These are phyloP conservation scores for Eucriotettix oculatus DNA, from an alignment of 2,888 invertebrate genomes.

Conservation along the genomic window DNA sequence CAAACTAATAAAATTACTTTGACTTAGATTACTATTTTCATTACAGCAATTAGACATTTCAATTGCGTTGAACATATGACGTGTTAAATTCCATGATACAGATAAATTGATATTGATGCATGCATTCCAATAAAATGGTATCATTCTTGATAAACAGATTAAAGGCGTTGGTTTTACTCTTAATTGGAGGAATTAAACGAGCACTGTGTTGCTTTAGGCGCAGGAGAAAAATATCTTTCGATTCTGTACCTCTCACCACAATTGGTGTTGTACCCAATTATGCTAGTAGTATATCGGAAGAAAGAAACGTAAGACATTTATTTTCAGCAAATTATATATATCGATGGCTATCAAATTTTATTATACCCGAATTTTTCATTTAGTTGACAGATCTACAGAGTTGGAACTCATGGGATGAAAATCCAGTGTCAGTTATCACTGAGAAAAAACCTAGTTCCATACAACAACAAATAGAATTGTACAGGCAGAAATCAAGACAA, in stretches of 20 bases:
- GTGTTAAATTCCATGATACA: no score
- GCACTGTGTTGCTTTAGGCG: conserved; percentile 43
- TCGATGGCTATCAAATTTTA: neutral
- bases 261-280: conserved; percentile 23
- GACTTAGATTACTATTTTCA: no score
- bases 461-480: conserved; percentile 46
- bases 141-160: conserved; percentile 32
- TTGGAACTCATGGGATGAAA: conserved; percentile 47
- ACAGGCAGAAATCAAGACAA: conserved; percentile 32
- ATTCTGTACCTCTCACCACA: conserved; percentile 36
- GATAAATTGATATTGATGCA: no score
- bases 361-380: conserved; percentile 10
- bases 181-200: conserved; percentile 35
- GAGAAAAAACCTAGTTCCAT: conserved; percentile 26
- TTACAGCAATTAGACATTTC: no score
- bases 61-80: no score
- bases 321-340: neutral
- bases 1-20: no score
- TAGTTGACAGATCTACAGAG: conserved; percentile 24
- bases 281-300: neutral
- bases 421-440: conserved; percentile 22
- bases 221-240: conserved; percentile 33
- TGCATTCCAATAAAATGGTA: conserved; percentile 13
- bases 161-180: conserved; percentile 34
- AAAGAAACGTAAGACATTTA: neutral